Base-by-base conservation (phyloP, 2,797 vertebrate species). In the Helostoma temminkii region DNA sequence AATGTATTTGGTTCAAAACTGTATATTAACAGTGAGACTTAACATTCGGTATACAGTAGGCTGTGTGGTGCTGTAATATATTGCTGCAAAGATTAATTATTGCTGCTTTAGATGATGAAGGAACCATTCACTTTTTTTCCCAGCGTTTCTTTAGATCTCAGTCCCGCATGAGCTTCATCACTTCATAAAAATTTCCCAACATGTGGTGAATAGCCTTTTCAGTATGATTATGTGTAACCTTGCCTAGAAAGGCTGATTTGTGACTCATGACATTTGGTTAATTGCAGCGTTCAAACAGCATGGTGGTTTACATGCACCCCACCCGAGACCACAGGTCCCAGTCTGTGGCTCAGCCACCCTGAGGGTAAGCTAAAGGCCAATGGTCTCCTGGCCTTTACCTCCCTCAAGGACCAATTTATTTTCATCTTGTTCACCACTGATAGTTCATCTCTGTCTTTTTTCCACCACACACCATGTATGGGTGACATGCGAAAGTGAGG, bases 361-460 rank as follows among this genome's bases (percentile, higher is more conserved):
- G 66, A 80, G 85, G 89, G 65, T 70, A 43, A 66, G 61, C 78
- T 58, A 83, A 77, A 85, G 82, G 83, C 71, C 81, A 74, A 12
- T 9, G 57, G 71, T 79, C 78, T 71, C 74, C 26, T 76, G 85
- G 83, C 80, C 73, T 88, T 79, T 64, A 55, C 50, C 76, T 91
- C 86, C 87, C 88, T 81, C 57, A n/a, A 83, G 74, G 86, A 74
- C 89, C 87, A 90, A 91, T 93, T 93, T 90, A 89, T 87, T 86
- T 86, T 83, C 74, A 77, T 86, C 80, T 80, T 70, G 41, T 72
- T 79, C 77, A 53, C 74, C 32, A 59, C 64, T 58, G 37, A 68
- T 81, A 71, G 24, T 78, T 78, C 66, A 47, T 61, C 28, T 46
- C 14, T 34, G 12, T 65, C 66, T 52, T 46, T 56, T 68, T 71